Evolutionary conservation across 1,140 invertebrate species (phyloP).

Genomic region (Dysdera silvatica): DNA sequence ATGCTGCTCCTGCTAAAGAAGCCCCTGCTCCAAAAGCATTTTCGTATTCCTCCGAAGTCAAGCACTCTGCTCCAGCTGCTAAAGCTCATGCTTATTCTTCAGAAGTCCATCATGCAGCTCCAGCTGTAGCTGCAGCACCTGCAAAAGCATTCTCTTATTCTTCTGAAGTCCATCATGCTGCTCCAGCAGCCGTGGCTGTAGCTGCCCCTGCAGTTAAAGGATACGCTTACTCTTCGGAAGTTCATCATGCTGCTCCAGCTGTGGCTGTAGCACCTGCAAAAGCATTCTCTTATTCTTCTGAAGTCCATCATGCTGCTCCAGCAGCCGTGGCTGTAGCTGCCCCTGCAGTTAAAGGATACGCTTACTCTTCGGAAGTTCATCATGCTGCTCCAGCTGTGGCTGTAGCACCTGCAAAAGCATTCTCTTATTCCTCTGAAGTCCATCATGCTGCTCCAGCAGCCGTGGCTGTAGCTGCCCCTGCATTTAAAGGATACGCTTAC

Average conservation of each 20-base stretch:
- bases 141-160: constrained; percentile 22
- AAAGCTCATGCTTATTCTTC: neutral
- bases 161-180: constrained; percentile 16
- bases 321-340: neutral
- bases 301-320: constrained; percentile 14
- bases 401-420: too few species aligned
- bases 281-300: constrained; percentile 22
- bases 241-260: neutral
- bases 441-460: too few species aligned
- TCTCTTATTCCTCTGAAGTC: constrained; percentile 1
- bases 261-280: constrained; percentile 4
- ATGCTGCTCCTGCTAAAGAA: neutral
- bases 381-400: constrained; percentile 3
- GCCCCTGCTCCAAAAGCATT: neutral
- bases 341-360: neutral
- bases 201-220: neutral
- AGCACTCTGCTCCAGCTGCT: neutral
- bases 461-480: neutral
- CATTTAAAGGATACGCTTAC: constrained; percentile 7
- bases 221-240: neutral
- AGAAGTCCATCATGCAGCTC: neutral
- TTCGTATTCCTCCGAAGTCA: too few species aligned
- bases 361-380: constrained; percentile 10
- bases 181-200: neutral
- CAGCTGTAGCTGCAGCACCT: neutral